Base-by-base conservation (phyloP, 2,888 invertebrate species). In the Torymus aiolomorphi region DNA sequence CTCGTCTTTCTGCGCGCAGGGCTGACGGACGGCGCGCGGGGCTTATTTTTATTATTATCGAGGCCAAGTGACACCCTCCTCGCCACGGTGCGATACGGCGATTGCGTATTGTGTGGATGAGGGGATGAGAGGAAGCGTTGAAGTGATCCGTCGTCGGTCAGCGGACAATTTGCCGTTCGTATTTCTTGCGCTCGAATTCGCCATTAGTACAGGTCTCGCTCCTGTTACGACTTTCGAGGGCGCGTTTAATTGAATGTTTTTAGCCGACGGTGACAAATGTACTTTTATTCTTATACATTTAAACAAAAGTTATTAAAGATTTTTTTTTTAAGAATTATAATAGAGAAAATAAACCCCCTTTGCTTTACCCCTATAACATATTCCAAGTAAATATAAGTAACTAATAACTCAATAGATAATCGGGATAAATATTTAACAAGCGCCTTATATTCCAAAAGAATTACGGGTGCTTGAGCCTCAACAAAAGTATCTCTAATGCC, bases 1-100 rank as follows among this genome's bases (percentile, higher is more conserved):
- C 83, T 84, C 83, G 84, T 83, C 84, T 84, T 85, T 84, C 42
- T 42, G 42, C 5, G 31, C 5, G 5, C 8, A 42, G 42, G 42
- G 8, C 42, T 42, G 42, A 42, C 42, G 42, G 42, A 42, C 42
- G 42, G 42, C 42, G 42, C 42, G 42, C 71, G 73, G 76, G 81
- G 78, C 83, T 84, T 84, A 84, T 83, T 85, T 84, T 85, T 84
- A 84, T 80, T 80, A 76, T 74, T 56, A 79, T 84, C 81, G 84
- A 81, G 52, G 61, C 59, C 51, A 67, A 57, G 71, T 73, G 78
- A 78, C 72, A 78, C 76, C 74, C 56, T 59, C 59, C n/a, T n/a
- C n/a, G n/a, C n/a, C n/a, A n/a, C n/a, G n/a, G 49, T 31, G 42
- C 54, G 59, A 78, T 72, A 54, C 31, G 66, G 12, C 18, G 42